Evolutionary conservation across 2,888 invertebrate species (phyloP).

Genomic region (Diplazon laetatorius): DNA sequence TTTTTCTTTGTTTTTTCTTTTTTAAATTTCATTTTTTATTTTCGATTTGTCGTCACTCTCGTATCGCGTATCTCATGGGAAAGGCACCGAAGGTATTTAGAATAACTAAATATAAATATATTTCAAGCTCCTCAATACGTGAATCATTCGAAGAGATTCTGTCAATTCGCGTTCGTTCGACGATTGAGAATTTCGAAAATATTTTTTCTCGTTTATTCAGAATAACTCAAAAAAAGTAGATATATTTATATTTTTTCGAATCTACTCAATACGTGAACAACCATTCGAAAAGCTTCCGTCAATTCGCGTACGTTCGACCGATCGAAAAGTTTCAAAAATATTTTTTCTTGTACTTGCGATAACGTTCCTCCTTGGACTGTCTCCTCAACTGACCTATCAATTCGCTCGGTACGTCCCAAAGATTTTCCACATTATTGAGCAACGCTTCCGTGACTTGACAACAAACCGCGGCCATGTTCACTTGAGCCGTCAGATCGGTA

Average conservation of each 20-base stretch:
- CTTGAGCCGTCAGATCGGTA: slow-evolving; percentile 88
- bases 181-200: slow-evolving; percentile 68
- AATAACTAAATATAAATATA: slow-evolving; percentile 24
- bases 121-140: slow-evolving; percentile 8
- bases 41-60: slow-evolving; percentile 1
- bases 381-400: slow-evolving; percentile 86
- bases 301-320: slow-evolving; percentile 5
- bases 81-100: slow-evolving; percentile 60
- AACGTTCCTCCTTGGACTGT: slow-evolving; percentile 83
- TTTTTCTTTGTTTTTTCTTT: no score
- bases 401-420: slow-evolving; percentile 92
- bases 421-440: slow-evolving; percentile 89
- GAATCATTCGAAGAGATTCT: neutral
- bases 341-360: slow-evolving; percentile 80
- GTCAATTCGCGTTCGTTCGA: neutral
- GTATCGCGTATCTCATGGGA: slow-evolving; percentile 33
- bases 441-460: slow-evolving; percentile 93
- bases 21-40: neutral
- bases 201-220: slow-evolving; percentile 80
- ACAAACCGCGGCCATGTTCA: slow-evolving; percentile 93
- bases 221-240: slow-evolving; percentile 30
- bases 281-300: no score
- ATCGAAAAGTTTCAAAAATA: slow-evolving; percentile 71
- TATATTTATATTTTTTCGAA: slow-evolving; percentile 21
- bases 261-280: neutral